These are phyloP conservation scores for Ganaspis brasiliensis DNA, from an alignment of 2,888 invertebrate genomes.

Conservation along the genomic window DNA sequence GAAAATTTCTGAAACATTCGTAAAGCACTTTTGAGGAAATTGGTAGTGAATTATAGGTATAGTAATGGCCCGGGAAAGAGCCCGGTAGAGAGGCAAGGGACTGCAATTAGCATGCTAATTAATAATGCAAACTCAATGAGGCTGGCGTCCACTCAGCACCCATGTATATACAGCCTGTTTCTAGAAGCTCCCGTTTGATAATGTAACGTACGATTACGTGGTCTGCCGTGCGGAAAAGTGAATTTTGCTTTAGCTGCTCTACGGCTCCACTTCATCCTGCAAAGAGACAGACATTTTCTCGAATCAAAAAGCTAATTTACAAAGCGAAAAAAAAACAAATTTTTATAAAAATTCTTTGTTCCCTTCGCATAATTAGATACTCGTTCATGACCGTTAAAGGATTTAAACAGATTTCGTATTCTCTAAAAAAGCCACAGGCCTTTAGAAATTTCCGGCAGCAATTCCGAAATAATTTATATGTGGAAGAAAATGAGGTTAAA, in stretches of 20 bases:
- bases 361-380: too few species aligned
- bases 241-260: slow-evolving; percentile 37
- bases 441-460: not conserved
- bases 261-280: not conserved
- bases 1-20: not conserved
- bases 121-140: slow-evolving; percentile 74
- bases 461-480: not conserved
- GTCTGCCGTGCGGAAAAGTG: slow-evolving; percentile 48
- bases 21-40: not conserved
- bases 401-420: not conserved
- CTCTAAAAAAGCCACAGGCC: not conserved
- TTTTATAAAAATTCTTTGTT: not conserved
- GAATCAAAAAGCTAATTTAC: not conserved
- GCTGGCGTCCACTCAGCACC: slow-evolving; percentile 65
- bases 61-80: slow-evolving; percentile 52
- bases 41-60: not conserved
- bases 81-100: slow-evolving; percentile 62
- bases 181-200: slow-evolving; percentile 66
- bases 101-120: slow-evolving; percentile 74
- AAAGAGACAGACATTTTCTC: not conserved
- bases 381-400: too few species aligned
- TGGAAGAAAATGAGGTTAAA: too few species aligned
- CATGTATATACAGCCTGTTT: slow-evolving; percentile 58
- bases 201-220: slow-evolving; percentile 67
- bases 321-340: not conserved